Conservation (phyloP, 2,888 invertebrate genomes). For the Tineola bisselliella region DNA sequence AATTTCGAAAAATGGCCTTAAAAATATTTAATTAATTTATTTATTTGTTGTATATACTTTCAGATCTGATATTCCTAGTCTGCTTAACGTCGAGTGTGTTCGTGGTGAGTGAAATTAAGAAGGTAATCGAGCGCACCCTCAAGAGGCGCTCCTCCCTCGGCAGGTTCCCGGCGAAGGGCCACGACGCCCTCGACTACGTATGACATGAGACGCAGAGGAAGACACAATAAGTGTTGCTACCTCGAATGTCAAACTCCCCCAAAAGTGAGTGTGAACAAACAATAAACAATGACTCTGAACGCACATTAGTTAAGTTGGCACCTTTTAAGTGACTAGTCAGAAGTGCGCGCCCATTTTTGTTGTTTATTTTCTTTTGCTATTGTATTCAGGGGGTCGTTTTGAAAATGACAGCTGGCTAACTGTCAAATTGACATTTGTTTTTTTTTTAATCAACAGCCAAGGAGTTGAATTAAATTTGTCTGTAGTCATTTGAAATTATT, state of each 20-base stretch:
- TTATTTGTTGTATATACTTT: constrained; percentile 23
- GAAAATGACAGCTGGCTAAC: not conserved
- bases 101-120: constrained; percentile 91
- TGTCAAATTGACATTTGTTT: not conserved
- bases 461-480: not conserved
- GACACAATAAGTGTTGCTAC: constrained; percentile 38
- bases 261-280: not conserved
- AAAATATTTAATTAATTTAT: constrained; percentile 14
- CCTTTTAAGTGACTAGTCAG: not conserved
- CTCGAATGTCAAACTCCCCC: not conserved
- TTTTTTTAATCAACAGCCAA: not conserved
- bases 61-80: constrained; percentile 92
- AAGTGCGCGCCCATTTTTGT: not conserved
- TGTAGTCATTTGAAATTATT: no score
- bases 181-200: constrained; percentile 76
- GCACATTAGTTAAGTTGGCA: not conserved
- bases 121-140: constrained; percentile 80
- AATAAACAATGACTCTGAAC: not conserved
- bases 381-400: no score
- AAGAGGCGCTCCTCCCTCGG: constrained; percentile 60
- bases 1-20: no score
- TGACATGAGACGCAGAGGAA: constrained; percentile 69
- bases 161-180: constrained; percentile 51
- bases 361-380: not conserved
- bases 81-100: constrained; percentile 96